Evolutionary conservation across 2,797 vertebrate genomes (phyloP), one percentile per base, ranked within the genome.

Genomic region (Syngnathus acus): DNA sequence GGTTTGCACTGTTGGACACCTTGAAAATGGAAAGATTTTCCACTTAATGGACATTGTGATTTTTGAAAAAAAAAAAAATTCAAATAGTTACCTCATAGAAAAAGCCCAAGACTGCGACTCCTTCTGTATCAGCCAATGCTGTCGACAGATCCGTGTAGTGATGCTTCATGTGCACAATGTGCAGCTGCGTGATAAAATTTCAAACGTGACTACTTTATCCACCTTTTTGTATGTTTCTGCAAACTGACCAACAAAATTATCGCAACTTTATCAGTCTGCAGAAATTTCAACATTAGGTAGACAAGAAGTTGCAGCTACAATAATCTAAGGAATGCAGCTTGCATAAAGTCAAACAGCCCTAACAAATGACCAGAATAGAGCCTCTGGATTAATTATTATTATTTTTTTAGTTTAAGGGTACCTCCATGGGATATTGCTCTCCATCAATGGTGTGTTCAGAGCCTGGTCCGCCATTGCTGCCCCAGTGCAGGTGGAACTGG

Each of bases 401-500:
- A 1, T 42, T 42, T 42, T 43, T 13, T 14, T 13, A 43, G 7
- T 14, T 2, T 21, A 6, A 40, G 2, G 26, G 1, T 82, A 97
- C 96, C 95, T 98, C 96, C 95, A 97, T 96, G 66, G 95, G 92
- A 64, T 89, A 91, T 78, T 79, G 92, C 32, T 93, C 88, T 60
- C 94, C 93, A 0, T 98, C 86, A 0, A 98, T 84, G 73, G 91
- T 96, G 90, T 98, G 96, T 71, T 98, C 96, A 0, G 95, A 95
- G n/a, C 96, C 96, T 0, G 78, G 79, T 0, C 88, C 65, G n/a
- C 74, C 78, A 0, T 17, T 1, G 0, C 0, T 67, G 64, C 94
- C 94, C 96, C 96, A 98, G 84, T 98, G 96, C 39, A 95, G 84
- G 68, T 98, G 96, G 67, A 98, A 90, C 85, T 96, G 92, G 0